Base-by-base conservation (phyloP, 2,888 invertebrate species). In the Tiliacea citrago region DNA sequence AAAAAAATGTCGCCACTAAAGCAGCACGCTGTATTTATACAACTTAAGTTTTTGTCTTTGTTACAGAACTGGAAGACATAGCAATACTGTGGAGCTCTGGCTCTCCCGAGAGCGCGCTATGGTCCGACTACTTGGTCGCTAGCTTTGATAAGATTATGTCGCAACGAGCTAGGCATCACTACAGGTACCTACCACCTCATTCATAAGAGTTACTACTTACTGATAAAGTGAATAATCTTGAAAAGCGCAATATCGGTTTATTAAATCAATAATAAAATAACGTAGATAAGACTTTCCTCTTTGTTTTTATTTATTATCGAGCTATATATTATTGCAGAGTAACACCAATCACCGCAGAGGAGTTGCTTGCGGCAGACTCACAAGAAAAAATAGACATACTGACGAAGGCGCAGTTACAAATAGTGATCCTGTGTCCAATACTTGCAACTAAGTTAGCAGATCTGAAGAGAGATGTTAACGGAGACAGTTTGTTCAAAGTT, bases 131-230 rank as follows among this genome's bases (percentile, higher is more conserved):
- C 93, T 97, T 98, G 86, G 97, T 97, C 66, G 97, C 98, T 73
- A 98, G 98, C 93, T 98, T 98, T 93, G 98, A 98, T 92, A 98
- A 98, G 94, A 98, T 98, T 86, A 98, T 98, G 95, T 97, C 98
- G 81, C 98, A 98, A 91, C 97, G 98, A 90, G 98, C 98, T 79
- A 97, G 98, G 88, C 97, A 98, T 88, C 98, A 98, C 82, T 98
- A 98, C 96, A 98, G 98, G 98, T 63, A 29, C n/a, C 45, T 61
- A 60, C 53, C 60, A 66, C 47, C 61, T 60, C 62, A 62, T 67
- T 70, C 21, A 24, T 61, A 58, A n/a, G 9, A 62, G 47, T 47
- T 3, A 39, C 21, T 61, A 47, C n/a, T 57, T 65, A 57, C 55
- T 42, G 55, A 82, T 77, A 35, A 45, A 63, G 13, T 21, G 13